Evolutionary conservation across 2,797 vertebrate genomes (phyloP).

Genomic region (Mallotus villosus): DNA sequence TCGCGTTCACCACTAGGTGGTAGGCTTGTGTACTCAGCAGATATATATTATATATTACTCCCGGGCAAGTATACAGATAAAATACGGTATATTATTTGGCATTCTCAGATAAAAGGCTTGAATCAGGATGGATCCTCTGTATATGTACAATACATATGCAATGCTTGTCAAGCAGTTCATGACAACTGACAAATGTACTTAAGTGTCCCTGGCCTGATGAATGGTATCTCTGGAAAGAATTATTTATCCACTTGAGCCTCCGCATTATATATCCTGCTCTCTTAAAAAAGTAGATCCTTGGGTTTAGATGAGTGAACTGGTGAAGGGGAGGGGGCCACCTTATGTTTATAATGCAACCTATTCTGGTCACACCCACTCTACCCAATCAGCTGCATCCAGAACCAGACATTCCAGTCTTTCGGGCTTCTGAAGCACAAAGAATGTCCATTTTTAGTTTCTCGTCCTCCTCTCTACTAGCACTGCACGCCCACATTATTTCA

Average conservation of each 20-base stretch:
- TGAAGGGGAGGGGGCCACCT: background rate
- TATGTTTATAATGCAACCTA: constrained; percentile 33
- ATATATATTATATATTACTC: background rate
- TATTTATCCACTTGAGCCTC: no score
- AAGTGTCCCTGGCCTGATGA: no score
- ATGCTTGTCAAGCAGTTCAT: no score
- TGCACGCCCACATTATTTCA: constrained; percentile 9
- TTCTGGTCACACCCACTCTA: constrained; percentile 30
- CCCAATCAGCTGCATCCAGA: constrained; percentile 28
- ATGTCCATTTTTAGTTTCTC: background rate
- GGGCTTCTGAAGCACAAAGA: constrained; percentile 21
- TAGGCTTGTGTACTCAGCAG: background rate
- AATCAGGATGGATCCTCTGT: no score
- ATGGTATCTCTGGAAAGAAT: no score
- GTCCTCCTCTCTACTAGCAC: constrained; percentile 14
- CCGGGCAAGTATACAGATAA: background rate
- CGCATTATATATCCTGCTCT: no score
- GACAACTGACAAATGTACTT: no score
- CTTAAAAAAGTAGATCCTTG: no score
- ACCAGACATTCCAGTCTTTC: constrained; percentile 42
- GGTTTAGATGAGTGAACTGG: background rate
- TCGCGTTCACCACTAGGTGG: background rate
- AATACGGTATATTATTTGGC: no score
- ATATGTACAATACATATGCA: no score
- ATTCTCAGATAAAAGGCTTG: no score